Evolutionary conservation across 1,140 invertebrate genomes (phyloP).

Genomic region (Danaus melanippus): DNA sequence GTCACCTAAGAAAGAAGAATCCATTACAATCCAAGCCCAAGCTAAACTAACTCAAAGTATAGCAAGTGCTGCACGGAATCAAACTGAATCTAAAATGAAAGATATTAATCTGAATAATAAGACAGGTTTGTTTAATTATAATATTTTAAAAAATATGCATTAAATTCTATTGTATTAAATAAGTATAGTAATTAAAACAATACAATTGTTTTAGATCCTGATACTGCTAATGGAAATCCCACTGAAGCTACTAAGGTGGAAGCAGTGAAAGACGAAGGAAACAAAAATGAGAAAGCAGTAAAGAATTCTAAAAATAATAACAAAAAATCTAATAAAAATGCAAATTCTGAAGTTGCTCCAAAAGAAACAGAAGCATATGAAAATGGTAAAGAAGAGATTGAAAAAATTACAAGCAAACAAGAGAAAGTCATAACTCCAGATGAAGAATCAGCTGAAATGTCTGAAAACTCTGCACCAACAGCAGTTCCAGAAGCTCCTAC

Average conservation of each 20-base stretch:
- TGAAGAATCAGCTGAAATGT: constrained; percentile 22
- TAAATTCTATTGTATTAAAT: too few relatives aligned
- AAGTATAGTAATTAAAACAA: too few relatives aligned
- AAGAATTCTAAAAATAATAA: constrained; percentile 54
- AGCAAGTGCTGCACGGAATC: constrained; percentile 45
- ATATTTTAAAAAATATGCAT: too few relatives aligned
- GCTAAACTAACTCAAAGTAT: constrained; percentile 56
- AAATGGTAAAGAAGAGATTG: constrained; percentile 67
- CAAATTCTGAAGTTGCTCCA: constrained; percentile 37
- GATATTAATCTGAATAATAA: constrained; percentile 63
- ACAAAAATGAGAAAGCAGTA: constrained; percentile 58
- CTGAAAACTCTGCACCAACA: constrained; percentile 7
- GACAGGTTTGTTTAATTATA: constrained; percentile 36
- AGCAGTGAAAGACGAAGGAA: constrained; percentile 49
- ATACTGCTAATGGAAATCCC: constrained; percentile 56
- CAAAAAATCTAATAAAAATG: constrained; percentile 49
- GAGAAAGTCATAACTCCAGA: constrained; percentile 28
- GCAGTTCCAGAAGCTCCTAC: too few relatives aligned
- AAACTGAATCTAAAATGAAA: constrained; percentile 60
- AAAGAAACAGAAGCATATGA: constrained; percentile 49
- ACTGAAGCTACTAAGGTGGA: constrained; percentile 45
- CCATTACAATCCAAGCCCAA: constrained; percentile 55
- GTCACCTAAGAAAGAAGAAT: constrained; percentile 27
- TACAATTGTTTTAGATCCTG: constrained; percentile 31
- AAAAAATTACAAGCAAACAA: constrained; percentile 54